Evolutionary conservation across 2,113 vertebrate genomes (phyloP), one percentile per base, ranked within the genome.

Genomic region (Phylloscopus whistleri): DNA sequence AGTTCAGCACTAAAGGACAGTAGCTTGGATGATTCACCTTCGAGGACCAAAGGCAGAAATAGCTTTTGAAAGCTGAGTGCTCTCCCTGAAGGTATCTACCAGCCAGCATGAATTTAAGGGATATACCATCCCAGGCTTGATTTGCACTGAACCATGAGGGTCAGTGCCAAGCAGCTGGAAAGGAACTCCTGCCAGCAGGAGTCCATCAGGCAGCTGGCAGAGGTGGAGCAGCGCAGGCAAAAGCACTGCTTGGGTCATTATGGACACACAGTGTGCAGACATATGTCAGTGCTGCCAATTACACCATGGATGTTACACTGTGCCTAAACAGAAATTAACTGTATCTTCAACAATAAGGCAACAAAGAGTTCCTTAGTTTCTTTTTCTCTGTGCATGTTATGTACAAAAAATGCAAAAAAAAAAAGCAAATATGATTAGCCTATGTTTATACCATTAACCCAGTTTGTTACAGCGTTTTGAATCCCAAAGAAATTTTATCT

Each of bases 241-340:
- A 88, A 90, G 22, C n/a, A 17, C 16, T 88, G n/a, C 22, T 49
- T 51, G 31, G n/a, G 30, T 80, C 67, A 51, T 66, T 51, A 24
- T 0, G 0, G 52, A 44, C 44, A 12, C 14, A 28, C 22, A 21
- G 28, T 1, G 0, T 4, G 8, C 23, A 13, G 12, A 35, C 1
- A 4, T 51, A 30, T 2, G 2, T 7, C 19, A 9, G 28, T 26
- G 27, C 44, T 91, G 27, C 11, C 21, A 53, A 7, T 46, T 52
- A 44, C 16, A 48, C 8, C 7, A 5, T 7, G 49, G 35, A 7
- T 27, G 13, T 41, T 31, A 16, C 8, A 16, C 12, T 74, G 59
- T 1, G 0, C 7, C 8, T 48, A 80, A 76, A 37, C 6, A 85
- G 41, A 56, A 84, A 60, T n/a, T 68, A 51, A 39, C 39, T 37